Evolutionary conservation across 2,113 vertebrate genomes (phyloP), one percentile per base, ranked within the genome.

Genomic region (Ceyx margarethae): DNA sequence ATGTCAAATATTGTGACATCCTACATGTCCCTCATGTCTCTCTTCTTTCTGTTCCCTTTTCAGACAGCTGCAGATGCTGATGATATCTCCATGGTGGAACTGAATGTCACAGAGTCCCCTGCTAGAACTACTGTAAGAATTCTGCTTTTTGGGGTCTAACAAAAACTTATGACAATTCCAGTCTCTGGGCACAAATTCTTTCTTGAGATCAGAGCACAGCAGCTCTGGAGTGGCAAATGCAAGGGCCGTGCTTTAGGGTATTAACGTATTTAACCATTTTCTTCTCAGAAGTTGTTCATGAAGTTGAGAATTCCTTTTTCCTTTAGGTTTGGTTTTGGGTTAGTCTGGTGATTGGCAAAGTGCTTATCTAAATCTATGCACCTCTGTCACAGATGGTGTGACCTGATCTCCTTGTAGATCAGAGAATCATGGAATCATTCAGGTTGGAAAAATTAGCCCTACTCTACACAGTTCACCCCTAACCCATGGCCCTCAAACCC

Each of bases 81-180:
- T 90, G 98, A 97, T 69, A 97, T 98, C 97, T 95, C 97, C 64
- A 95, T 98, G 97, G 94, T 95, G 71, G 98, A 98, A 93, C 8
- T 98, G 79, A 96, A 95, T 72, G 73, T 91, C 54, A 87, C 79
- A 81, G 92, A 92, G 35, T 91, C 87, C 14, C 56, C 64, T 68
- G 94, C 97, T 79, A 95, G 95, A 72, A 82, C 96, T 51, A 71
- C 83, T 76, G 97, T 98, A 97, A 98, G 93, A 95, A 77, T 37
- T 78, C 23, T 28, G 91, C 56, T 58, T 91, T 93, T 78, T 81
- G 50, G 37, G 13, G 15, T 67, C 29, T 72, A 72, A 64, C 10
- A 31, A 53, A 80, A 71, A 11, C 18, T 69, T 62, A 67, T 33
- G 11, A 50, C 22, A 72, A 37, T 69, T 17, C 31, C 42, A 73